These are phyloP conservation scores for Rhagoletis pomonella DNA, from an alignment of 1,140 invertebrate genomes.

Conservation along the genomic window DNA sequence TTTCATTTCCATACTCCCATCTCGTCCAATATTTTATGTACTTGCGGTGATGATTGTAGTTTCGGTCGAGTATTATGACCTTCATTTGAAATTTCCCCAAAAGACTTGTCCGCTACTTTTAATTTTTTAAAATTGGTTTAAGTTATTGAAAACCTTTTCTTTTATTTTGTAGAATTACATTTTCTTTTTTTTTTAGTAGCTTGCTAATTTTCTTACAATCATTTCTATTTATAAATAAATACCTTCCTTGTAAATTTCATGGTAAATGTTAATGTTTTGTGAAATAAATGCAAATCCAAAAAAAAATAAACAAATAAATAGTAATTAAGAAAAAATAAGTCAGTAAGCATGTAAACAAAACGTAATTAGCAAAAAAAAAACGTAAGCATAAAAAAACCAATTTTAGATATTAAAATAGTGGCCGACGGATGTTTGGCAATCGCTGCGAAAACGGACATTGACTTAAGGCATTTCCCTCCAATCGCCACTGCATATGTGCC, in stretches of 20 bases:
- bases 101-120: slow-evolving; percentile 22
- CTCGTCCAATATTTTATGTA: neutral
- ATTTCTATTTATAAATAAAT: slow-evolving; percentile 14
- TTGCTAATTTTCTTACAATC: slow-evolving; percentile 14
- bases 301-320: slow-evolving; percentile 11
- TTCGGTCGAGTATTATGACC: neutral
- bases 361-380: slow-evolving; percentile 22
- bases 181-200: neutral
- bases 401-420: slow-evolving; percentile 71
- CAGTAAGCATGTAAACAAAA: slow-evolving; percentile 44
- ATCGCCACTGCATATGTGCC: slow-evolving; percentile 34
- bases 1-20: neutral
- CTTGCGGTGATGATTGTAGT: neutral
- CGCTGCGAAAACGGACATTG: slow-evolving; percentile 65
- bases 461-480: slow-evolving; percentile 65
- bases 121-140: slow-evolving; percentile 50
- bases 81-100: neutral
- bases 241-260: slow-evolving; percentile 50
- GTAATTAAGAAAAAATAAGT: slow-evolving; percentile 43
- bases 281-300: slow-evolving; percentile 28
- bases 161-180: neutral
- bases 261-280: slow-evolving; percentile 53
- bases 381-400: slow-evolving; percentile 59
- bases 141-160: neutral
- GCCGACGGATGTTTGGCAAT: slow-evolving; percentile 55